phyloP scores from a whole-genome alignment of 1,140 invertebrate species.

The Cryptotermes secundus region DNA sequence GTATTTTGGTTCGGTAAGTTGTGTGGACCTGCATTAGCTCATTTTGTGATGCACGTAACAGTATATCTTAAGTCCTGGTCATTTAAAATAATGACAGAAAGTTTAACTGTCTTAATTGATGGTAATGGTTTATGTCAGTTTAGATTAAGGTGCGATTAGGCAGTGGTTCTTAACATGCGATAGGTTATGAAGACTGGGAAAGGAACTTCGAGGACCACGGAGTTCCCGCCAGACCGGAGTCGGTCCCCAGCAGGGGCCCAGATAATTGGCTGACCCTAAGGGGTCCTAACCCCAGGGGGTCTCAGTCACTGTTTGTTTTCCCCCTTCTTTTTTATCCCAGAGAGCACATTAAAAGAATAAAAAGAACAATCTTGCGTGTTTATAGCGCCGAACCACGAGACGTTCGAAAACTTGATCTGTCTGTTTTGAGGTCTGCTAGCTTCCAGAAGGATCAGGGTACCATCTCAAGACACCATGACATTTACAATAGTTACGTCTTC shows the following conservation, averaged over 20 bases:
- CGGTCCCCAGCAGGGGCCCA: constrained; percentile 31
- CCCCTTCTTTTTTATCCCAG: constrained; percentile 9
- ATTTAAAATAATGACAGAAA: too few species aligned
- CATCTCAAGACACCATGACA: too few species aligned
- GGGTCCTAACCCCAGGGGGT: constrained; percentile 31
- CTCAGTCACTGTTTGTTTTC: constrained; percentile 34
- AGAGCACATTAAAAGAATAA: not conserved
- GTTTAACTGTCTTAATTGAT: not conserved
- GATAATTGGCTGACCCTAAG: constrained; percentile 34
- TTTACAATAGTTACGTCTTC: too few species aligned
- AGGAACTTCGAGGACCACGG: not conserved
- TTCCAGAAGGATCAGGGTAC: not conserved
- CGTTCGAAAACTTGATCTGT: not conserved
- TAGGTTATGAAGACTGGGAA: not conserved
- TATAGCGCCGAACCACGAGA: constrained; percentile 1
- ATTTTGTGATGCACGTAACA: too few species aligned
- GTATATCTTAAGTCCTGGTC: too few species aligned
- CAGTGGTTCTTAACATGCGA: too few species aligned
- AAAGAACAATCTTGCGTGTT: not conserved
- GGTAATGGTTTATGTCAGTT: not conserved
- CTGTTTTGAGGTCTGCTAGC: not conserved
- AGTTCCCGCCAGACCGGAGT: constrained; percentile 22
- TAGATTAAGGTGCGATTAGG: too few species aligned
- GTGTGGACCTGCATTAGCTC: too few species aligned
- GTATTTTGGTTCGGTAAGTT: too few species aligned